Conservation (phyloP, 64 coral and sea anemone species). For the Acropora tenuis region DNA sequence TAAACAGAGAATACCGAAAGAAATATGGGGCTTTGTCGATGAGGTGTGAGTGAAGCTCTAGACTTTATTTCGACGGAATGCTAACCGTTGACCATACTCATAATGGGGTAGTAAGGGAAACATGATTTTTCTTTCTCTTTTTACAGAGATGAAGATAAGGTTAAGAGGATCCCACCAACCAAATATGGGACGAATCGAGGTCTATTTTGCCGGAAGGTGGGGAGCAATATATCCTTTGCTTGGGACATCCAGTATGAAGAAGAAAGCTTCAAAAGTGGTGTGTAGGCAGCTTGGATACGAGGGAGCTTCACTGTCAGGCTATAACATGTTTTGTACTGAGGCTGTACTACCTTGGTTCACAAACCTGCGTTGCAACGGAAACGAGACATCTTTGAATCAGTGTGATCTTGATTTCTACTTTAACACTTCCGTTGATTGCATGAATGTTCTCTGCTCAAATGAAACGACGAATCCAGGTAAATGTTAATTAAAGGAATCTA, state of each 20-base stretch:
- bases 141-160: neutral
- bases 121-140: too few species aligned
- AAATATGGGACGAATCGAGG: too few species aligned
- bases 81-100: too few species aligned
- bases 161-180: neutral
- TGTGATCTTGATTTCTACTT: neutral
- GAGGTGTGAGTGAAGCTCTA: too few species aligned
- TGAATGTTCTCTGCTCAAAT: slow-evolving; percentile 1
- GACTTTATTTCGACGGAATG: too few species aligned
- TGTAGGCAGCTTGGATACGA: neutral
- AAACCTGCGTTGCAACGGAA: neutral
- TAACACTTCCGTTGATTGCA: neutral
- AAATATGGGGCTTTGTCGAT: too few species aligned
- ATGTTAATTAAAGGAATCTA: too few species aligned
- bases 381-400: slow-evolving; percentile 5
- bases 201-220: neutral
- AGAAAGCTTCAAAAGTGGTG: neutral
- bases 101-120: too few species aligned
- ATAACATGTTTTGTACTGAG: neutral
- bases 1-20: too few species aligned
- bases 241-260: neutral
- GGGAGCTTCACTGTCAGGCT: neutral
- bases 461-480: neutral
- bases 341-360: neutral
- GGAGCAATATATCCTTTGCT: neutral